Conservation (phyloP, 2,797 vertebrate genomes). For the Smutsia gigantea region DNA sequence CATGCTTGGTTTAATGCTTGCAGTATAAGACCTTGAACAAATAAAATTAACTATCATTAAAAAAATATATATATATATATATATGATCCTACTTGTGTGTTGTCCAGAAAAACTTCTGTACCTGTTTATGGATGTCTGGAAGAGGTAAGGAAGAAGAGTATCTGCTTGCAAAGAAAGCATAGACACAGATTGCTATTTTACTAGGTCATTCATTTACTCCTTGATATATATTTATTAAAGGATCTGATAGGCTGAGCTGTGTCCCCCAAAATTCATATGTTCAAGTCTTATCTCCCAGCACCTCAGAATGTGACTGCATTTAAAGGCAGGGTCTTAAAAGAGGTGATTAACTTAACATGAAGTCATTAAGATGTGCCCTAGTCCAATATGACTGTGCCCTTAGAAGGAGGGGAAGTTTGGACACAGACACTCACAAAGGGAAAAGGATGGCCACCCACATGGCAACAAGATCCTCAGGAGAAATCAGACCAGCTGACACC, state of each 20-base stretch:
- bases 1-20: conserved; percentile 73
- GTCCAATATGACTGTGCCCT: neutral
- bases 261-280: neutral
- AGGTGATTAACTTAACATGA: neutral
- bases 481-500: neutral
- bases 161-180: neutral
- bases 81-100: neutral
- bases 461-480: neutral
- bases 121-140: neutral
- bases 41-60: conserved; percentile 86
- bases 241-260: neutral
- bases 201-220: neutral
- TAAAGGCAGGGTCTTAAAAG: neutral
- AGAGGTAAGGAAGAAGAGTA: neutral
- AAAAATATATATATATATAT: no score
- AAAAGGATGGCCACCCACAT: neutral
- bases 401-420: neutral
- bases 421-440: neutral
- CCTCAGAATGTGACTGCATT: neutral
- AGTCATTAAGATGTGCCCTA: neutral
- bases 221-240: neutral
- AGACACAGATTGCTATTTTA: neutral
- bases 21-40: conserved; percentile 82
- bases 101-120: neutral
- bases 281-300: neutral